Conservation (phyloP, 2,797 vertebrate species). For the Cheirogaleus major region DNA sequence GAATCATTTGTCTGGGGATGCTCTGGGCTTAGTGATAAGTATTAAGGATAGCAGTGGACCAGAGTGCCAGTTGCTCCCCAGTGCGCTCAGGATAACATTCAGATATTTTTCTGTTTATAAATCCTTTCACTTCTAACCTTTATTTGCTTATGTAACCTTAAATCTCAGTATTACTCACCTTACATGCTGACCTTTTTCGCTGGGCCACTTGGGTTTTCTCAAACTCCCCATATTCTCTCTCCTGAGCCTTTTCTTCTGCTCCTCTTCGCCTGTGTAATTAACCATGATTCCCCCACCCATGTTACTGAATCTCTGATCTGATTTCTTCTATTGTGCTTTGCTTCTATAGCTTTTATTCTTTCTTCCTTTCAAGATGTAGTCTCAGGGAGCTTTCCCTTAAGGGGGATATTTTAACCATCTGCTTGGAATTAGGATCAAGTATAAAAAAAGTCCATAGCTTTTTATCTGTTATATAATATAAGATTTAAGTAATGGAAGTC, state of each 20-base stretch:
- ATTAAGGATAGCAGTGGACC: background rate
- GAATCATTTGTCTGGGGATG: background rate
- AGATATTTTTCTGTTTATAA: background rate
- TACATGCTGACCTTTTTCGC: background rate
- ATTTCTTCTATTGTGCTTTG: background rate
- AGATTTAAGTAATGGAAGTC: background rate
- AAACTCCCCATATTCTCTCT: background rate
- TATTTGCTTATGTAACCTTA: background rate
- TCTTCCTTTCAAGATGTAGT: background rate
- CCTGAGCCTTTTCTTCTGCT: background rate
- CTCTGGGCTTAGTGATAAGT: background rate
- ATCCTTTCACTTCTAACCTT: background rate
- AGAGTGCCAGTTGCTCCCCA: background rate
- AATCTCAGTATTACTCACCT: background rate
- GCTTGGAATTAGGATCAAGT: background rate
- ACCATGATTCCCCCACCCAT: background rate
- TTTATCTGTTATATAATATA: background rate
- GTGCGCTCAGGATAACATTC: background rate
- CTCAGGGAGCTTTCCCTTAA: background rate
- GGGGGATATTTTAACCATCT: background rate
- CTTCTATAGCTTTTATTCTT: background rate
- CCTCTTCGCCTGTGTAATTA: background rate
- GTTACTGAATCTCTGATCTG: background rate
- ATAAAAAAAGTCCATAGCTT: background rate
- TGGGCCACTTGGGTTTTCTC: background rate